phyloP scores from a whole-genome alignment of 2,797 vertebrate species.

The Sebastes matsubarae region DNA sequence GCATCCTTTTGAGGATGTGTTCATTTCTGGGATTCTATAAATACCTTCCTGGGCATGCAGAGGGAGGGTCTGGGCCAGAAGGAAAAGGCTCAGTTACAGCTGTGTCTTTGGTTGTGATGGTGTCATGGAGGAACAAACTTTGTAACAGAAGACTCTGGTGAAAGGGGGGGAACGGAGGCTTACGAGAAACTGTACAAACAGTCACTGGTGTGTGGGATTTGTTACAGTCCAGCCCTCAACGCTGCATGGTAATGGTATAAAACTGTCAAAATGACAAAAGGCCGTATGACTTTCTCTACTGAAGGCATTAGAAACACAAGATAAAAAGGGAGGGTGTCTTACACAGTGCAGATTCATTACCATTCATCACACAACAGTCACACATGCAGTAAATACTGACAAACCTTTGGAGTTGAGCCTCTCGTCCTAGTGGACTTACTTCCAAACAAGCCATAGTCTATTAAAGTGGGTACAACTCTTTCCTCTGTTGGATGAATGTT shows the following conservation, averaged over 20 bases:
- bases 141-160: constrained; percentile 11
- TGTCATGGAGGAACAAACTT: constrained; percentile 43
- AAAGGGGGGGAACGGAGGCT: background rate
- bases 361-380: constrained; percentile 54
- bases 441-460: constrained; percentile 59
- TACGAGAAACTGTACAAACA: constrained; percentile 20
- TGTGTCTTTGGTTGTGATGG: constrained; percentile 24
- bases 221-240: constrained; percentile 12
- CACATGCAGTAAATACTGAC: constrained; percentile 39
- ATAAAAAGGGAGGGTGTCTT: background rate
- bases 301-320: background rate
- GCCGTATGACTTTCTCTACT: constrained; percentile 16
- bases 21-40: constrained; percentile 66
- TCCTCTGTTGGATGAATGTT: constrained; percentile 31
- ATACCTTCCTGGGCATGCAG: constrained; percentile 47
- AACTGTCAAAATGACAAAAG: constrained; percentile 58
- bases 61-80: constrained; percentile 15
- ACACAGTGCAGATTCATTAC: constrained; percentile 33
- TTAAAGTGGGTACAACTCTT: constrained; percentile 17
- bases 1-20: constrained; percentile 52
- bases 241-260: constrained; percentile 44
- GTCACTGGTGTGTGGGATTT: constrained; percentile 28
- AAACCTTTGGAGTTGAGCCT: constrained; percentile 21
- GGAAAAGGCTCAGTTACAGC: constrained; percentile 53
- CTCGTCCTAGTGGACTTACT: constrained; percentile 18